These are phyloP conservation scores for Melipona quadrifasciata DNA, from an alignment of 1,140 invertebrate genomes.

Conservation along the genomic window DNA sequence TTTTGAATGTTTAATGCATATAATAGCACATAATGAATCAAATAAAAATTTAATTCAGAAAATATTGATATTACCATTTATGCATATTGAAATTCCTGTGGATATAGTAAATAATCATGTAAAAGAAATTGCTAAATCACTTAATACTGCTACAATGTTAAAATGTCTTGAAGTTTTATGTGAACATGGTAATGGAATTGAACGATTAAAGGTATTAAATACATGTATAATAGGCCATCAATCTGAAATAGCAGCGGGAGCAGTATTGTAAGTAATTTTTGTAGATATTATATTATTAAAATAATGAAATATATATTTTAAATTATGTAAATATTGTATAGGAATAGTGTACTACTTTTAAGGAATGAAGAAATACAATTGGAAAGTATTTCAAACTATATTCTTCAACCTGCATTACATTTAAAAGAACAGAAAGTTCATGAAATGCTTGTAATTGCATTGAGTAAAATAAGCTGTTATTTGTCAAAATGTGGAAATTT, in stretches of 20 bases:
- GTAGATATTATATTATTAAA: slow-evolving; percentile 1
- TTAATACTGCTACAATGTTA: slow-evolving; percentile 66
- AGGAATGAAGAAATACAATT: slow-evolving; percentile 65
- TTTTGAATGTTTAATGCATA: slow-evolving; percentile 69
- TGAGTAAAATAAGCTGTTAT: slow-evolving; percentile 74
- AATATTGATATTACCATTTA: slow-evolving; percentile 69
- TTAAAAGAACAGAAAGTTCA: slow-evolving; percentile 62
- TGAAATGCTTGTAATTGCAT: slow-evolving; percentile 67
- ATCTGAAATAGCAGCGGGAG: slow-evolving; percentile 65
- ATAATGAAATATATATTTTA: background rate
- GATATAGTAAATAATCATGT: slow-evolving; percentile 59
- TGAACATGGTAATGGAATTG: slow-evolving; percentile 60
- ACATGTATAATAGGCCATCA: slow-evolving; percentile 57
- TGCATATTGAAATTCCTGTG: slow-evolving; percentile 43
- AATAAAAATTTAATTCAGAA: slow-evolving; percentile 67
- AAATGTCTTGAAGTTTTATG: slow-evolving; percentile 71
- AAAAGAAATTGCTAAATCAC: slow-evolving; percentile 60
- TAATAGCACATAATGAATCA: slow-evolving; percentile 69
- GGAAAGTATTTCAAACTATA: slow-evolving; percentile 66
- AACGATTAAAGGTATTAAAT: slow-evolving; percentile 68
- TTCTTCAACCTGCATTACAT: slow-evolving; percentile 71
- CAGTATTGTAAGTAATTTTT: slow-evolving; percentile 70
- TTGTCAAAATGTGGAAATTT: slow-evolving; percentile 67
- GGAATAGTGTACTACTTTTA: slow-evolving; percentile 65
- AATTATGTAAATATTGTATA: slow-evolving; percentile 43